phyloP scores from a whole-genome alignment of 2,888 invertebrate genomes.

The Poecilus cupreus region DNA sequence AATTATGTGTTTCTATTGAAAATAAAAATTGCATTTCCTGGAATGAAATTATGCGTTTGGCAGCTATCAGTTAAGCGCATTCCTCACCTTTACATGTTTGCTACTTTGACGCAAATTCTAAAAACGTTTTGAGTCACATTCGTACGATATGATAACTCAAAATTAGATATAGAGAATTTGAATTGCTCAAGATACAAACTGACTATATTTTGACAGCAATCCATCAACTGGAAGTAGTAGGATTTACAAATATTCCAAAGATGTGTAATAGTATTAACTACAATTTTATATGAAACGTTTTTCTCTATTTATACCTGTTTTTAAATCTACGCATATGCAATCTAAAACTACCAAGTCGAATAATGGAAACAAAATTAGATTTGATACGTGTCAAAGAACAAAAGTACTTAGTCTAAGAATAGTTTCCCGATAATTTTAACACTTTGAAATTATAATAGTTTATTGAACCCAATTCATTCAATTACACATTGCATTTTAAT shows the following conservation, averaged over 20 bases:
- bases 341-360: background rate
- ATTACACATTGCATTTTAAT: background rate
- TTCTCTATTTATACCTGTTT: too few relatives aligned
- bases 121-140: too few relatives aligned
- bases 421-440: conserved; percentile 25
- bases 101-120: too few relatives aligned
- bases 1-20: conserved; percentile 11
- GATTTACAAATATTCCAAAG: too few relatives aligned
- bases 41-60: conserved; percentile 26
- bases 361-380: conserved; percentile 21
- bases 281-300: too few relatives aligned
- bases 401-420: conserved; percentile 17
- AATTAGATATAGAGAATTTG: too few relatives aligned
- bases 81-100: background rate
- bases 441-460: conserved; percentile 13
- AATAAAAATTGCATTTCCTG: conserved; percentile 11
- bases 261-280: too few relatives aligned
- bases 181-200: too few relatives aligned
- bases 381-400: conserved; percentile 35
- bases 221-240: too few relatives aligned
- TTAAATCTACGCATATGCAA: too few relatives aligned
- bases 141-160: too few relatives aligned
- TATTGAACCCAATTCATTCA: conserved; percentile 17
- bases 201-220: too few relatives aligned
- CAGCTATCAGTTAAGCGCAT: conserved; percentile 1